Conservation (phyloP, 2,797 vertebrate species). For the Acanthurus lineatus region DNA sequence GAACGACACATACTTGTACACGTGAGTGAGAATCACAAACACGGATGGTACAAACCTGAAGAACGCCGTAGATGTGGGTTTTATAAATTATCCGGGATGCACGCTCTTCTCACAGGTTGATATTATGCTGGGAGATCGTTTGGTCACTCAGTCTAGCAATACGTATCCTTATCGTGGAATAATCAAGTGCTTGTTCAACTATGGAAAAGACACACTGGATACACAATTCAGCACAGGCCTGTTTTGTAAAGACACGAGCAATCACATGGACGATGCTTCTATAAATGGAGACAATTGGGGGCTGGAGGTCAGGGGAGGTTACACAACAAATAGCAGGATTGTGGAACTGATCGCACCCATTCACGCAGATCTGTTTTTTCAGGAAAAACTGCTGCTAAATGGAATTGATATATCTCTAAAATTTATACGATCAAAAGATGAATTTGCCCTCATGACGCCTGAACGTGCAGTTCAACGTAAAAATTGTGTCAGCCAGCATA, state of each 20-base stretch:
- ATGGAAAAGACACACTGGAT: neutral
- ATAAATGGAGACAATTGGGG: neutral
- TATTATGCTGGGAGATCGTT: neutral
- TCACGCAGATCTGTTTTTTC: neutral
- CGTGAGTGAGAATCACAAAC: neutral
- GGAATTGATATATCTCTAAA: neutral
- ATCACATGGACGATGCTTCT: too few relatives aligned
- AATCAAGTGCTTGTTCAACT: neutral
- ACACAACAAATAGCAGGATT: neutral
- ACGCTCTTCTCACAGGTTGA: neutral
- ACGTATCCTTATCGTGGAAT: neutral
- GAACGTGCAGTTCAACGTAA: rapidly evolving
- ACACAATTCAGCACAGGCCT: too few relatives aligned
- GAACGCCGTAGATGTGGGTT: neutral
- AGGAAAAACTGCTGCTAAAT: neutral
- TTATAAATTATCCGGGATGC: neutral
- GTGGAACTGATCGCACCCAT: neutral
- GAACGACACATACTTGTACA: neutral
- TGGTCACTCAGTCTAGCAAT: neutral
- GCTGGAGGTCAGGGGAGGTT: neutral
- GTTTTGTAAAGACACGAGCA: too few relatives aligned
- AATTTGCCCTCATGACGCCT: neutral
- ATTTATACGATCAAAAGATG: neutral
- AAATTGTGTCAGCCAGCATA: neutral
- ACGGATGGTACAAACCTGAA: neutral